Base-by-base conservation (phyloP, 2,113 vertebrate genomes). In the Heterochromis multidens region DNA sequence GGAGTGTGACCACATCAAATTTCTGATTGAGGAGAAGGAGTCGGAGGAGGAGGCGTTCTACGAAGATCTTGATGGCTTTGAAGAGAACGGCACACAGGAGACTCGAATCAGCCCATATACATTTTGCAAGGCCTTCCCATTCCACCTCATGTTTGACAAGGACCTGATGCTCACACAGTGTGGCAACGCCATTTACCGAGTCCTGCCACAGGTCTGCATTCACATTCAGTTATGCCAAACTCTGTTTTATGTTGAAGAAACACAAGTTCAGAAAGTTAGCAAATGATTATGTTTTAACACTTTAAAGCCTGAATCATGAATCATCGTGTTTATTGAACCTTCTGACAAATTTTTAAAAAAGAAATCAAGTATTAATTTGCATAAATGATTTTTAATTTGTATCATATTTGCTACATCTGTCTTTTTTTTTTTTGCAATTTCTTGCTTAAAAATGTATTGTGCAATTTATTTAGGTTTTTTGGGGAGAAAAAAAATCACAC, bases 71-170 rank as follows among this genome's bases (percentile, higher is more conserved):
- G 99, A 99, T 62, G 97, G 98, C 82, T 99, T 98, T 85, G 98
- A 99, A 95, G 99, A 99, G 94, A 99, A 98, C 8, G 98, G 98
- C 85, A 97, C 98, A 21, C 98, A 99, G 89, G 99, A 99, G 84
- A 99, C 98, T 72, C 96, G 98, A 23, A 99, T 99, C 93, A 99
- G 99, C 84, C 99, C 98, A 0, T 98, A 98, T 80, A 99, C 99
- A 1, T 99, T 99, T 91, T 99, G 98, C 97, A 99, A 99, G 89
- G 97, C 99, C 40, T 99, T 99, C 91, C 99, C 99, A 27, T 99
- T 99, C 86, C 99, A 99, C 90, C 97, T 99, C 85, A 99, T 99
- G 97, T 99, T 99, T 88, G 98, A 99, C 93, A 97, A 96, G 94
- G 96, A 98, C 90, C 95, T 99, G 40, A 96, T 98, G 95, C 97